Evolutionary conservation across 2,888 invertebrate species (phyloP).

Genomic region (Ypsolopha scabrella): DNA sequence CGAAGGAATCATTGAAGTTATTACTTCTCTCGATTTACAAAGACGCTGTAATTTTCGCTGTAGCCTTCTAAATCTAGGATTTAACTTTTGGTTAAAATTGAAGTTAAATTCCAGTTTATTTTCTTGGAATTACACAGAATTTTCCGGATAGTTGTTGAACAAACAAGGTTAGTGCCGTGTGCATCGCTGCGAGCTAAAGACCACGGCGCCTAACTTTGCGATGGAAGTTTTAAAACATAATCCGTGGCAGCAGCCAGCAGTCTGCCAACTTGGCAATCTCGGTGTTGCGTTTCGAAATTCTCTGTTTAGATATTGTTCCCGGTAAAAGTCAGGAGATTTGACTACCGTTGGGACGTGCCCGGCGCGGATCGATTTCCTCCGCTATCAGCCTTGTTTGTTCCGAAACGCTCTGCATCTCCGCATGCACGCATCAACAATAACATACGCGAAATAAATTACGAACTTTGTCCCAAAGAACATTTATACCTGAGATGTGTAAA

Average conservation of each 20-base stretch:
- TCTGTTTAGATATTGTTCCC: neutral
- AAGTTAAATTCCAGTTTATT: too few species aligned
- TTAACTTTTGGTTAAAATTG: too few species aligned
- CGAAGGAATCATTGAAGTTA: neutral
- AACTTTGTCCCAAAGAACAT: neutral
- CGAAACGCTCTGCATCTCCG: neutral
- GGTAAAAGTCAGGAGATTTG: slow-evolving; percentile 17
- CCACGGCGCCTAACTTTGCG: slow-evolving; percentile 15
- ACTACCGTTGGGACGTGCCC: neutral
- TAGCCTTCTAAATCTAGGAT: too few species aligned
- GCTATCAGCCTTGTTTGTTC: neutral
- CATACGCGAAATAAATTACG: neutral
- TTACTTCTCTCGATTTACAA: neutral
- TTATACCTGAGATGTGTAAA: neutral
- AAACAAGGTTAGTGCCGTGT: slow-evolving; percentile 30
- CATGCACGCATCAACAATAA: neutral
- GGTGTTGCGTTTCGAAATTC: slow-evolving; percentile 27
- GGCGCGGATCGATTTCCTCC: neutral
- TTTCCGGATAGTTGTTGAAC: slow-evolving; percentile 12
- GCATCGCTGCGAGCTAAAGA: slow-evolving; percentile 16
- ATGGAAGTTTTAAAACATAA: slow-evolving; percentile 38
- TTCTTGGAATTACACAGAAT: neutral
- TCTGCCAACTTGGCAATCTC: slow-evolving; percentile 29
- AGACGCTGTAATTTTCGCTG: neutral
- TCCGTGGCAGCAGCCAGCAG: slow-evolving; percentile 9